Conservation (phyloP, 2,888 invertebrate species). For the Piscicola geometra region DNA sequence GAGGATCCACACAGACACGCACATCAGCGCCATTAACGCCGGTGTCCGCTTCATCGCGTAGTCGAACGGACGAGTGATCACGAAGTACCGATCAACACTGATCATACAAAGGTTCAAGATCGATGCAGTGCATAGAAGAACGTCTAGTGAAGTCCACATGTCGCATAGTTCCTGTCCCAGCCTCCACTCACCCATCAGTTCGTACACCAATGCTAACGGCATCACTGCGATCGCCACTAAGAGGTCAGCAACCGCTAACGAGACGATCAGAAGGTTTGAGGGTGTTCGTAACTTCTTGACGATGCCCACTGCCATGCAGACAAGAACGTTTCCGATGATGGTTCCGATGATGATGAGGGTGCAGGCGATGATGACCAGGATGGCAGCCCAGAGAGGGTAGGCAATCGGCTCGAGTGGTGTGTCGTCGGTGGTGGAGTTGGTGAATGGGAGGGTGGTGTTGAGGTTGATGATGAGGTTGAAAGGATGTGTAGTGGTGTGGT, state of each 20-base stretch:
- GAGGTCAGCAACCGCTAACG: constrained; percentile 59
- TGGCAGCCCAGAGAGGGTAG: constrained; percentile 37
- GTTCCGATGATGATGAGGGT: constrained; percentile 56
- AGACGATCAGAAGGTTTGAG: constrained; percentile 51
- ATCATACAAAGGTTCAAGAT: constrained; percentile 61
- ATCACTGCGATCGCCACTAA: constrained; percentile 60
- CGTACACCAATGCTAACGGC: constrained; percentile 58
- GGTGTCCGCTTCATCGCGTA: constrained; percentile 92
- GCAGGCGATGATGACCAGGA: constrained; percentile 46
- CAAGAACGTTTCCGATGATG: constrained; percentile 59
- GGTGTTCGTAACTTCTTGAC: constrained; percentile 58
- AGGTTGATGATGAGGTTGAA: too few relatives aligned
- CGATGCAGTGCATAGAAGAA: constrained; percentile 59
- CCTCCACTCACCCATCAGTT: constrained; percentile 53
- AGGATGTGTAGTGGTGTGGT: too few relatives aligned
- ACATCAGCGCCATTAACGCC: constrained; percentile 73
- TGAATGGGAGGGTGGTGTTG: too few relatives aligned
- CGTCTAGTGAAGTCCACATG: constrained; percentile 60
- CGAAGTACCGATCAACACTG: constrained; percentile 57
- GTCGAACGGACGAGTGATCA: constrained; percentile 71
- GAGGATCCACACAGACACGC: constrained; percentile 83
- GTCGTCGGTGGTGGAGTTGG: too few relatives aligned
- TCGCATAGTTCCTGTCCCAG: constrained; percentile 56
- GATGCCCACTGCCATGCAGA: constrained; percentile 59
- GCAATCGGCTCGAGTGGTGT: neutral